phyloP scores from a whole-genome alignment of 2,113 vertebrate genomes.

The Merops nubicus region DNA sequence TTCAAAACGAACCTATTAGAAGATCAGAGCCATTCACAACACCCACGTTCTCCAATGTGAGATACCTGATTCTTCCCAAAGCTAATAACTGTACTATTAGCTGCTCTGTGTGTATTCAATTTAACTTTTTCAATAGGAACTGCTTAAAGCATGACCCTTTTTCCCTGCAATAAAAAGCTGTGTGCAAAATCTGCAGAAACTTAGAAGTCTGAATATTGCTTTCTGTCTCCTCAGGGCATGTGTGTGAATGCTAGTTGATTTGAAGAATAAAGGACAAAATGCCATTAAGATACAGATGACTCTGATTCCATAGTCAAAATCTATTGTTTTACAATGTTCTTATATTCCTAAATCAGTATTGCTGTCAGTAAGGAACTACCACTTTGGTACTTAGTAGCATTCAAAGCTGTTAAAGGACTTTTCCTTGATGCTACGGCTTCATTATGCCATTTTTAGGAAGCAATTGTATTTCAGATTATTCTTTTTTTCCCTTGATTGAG shows the following conservation, averaged over 20 bases:
- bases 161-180: neutral
- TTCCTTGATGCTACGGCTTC: neutral
- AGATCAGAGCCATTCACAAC: conserved; percentile 12
- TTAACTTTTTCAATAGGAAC: conserved; percentile 31
- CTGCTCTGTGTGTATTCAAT: neutral
- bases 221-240: neutral
- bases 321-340: neutral
- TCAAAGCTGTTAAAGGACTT: neutral
- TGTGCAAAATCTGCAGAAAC: neutral
- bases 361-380: neutral
- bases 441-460: neutral
- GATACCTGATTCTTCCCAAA: neutral
- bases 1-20: conserved; percentile 38
- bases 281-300: neutral
- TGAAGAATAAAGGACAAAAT: neutral
- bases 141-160: neutral
- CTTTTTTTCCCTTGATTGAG: neutral
- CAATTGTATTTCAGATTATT: neutral
- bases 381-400: neutral
- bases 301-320: neutral
- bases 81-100: neutral
- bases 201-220: conserved; percentile 17
- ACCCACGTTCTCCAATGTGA: neutral
- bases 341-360: neutral
- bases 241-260: neutral